Conservation (phyloP, 2,113 vertebrate genomes). For the Mastomys natalensis region DNA sequence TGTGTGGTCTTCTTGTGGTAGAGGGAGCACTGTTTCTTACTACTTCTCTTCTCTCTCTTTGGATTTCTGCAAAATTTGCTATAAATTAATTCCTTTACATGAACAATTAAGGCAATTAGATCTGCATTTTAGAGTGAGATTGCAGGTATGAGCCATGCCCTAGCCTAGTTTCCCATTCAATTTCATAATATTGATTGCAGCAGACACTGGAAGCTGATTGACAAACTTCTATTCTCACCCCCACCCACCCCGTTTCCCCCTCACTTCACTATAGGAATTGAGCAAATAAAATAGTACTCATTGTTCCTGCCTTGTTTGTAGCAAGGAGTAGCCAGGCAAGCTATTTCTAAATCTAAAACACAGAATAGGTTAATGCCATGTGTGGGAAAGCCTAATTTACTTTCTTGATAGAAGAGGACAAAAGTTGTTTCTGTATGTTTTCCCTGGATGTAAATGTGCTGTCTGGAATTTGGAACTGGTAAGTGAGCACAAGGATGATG, state of each 20-base stretch:
- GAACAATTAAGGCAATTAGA: not conserved
- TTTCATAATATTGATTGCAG: not conserved
- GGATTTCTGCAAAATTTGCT: slow-evolving; percentile 87
- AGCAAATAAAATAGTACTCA: not conserved
- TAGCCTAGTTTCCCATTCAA: not conserved
- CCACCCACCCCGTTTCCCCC: not conserved
- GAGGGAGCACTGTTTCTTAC: slow-evolving; percentile 87
- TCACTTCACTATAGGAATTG: not conserved
- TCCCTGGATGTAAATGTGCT: not conserved
- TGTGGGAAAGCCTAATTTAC: slow-evolving; percentile 1
- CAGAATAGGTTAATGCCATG: not conserved
- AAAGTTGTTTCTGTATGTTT: not conserved
- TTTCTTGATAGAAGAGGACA: not conserved
- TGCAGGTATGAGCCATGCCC: too few relatives aligned
- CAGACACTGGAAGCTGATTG: not conserved
- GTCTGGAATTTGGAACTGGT: not conserved
- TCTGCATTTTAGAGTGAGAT: not conserved
- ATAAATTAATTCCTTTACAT: slow-evolving; percentile 55
- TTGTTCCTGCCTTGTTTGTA: not conserved
- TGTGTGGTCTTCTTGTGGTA: slow-evolving; percentile 83
- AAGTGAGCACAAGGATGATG: not conserved
- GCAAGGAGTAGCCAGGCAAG: not conserved
- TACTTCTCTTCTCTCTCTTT: slow-evolving; percentile 89
- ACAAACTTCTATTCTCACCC: not conserved
- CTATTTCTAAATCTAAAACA: not conserved